phyloP scores from a whole-genome alignment of 2,888 invertebrate genomes.

The Melipona beecheii region DNA sequence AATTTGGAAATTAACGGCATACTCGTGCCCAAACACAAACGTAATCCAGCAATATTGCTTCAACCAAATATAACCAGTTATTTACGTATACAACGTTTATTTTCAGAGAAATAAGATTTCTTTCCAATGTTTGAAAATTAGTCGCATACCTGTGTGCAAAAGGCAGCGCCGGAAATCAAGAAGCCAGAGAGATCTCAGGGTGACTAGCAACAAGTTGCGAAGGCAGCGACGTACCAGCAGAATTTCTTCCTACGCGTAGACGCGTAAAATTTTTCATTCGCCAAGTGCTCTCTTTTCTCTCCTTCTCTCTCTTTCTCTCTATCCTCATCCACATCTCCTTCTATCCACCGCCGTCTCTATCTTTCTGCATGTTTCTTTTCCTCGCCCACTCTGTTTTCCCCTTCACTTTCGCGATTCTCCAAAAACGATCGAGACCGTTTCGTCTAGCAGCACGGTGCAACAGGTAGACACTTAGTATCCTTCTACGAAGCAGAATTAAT shows the following conservation, averaged over 20 bases:
- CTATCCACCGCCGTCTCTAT: constrained; percentile 9
- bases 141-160: constrained; percentile 44
- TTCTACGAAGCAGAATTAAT: constrained; percentile 69
- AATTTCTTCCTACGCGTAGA: constrained; percentile 56
- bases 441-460: constrained; percentile 69
- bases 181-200: constrained; percentile 36
- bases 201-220: constrained; percentile 65
- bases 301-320: constrained; percentile 21
- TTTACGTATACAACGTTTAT: neutral
- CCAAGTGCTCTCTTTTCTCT: constrained; percentile 47
- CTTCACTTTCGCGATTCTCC: constrained; percentile 52
- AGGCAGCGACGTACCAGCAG: constrained; percentile 30
- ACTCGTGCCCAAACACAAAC: neutral
- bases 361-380: neutral
- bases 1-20: no score
- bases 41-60: neutral
- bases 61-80: neutral
- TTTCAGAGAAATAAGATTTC: neutral
- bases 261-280: constrained; percentile 73
- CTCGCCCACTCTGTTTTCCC: neutral
- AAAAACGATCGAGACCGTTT: constrained; percentile 69
- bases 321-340: neutral
- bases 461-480: constrained; percentile 76
- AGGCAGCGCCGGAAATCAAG: constrained; percentile 46
- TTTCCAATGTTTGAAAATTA: constrained; percentile 14